Percentiles rank a stretch among this genome's conserved stretches.
These are phyloP conservation scores for Orchesella cincta DNA, from an alignment of 1,140 invertebrate genomes.

Conservation along the genomic window DNA sequence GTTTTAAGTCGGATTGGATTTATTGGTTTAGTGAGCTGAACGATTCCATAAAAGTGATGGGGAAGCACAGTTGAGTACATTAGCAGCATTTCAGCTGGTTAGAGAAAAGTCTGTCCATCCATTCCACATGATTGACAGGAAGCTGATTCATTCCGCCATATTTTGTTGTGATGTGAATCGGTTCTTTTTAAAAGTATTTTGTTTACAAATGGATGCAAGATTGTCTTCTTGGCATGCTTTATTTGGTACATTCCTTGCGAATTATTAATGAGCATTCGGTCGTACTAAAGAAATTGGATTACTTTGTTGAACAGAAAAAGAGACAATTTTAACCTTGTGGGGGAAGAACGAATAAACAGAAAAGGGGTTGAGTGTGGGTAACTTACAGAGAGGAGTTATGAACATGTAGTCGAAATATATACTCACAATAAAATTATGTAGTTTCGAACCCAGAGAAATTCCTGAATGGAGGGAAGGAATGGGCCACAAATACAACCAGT, in stretches of 20 bases:
- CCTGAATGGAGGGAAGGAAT: background rate
- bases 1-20: conserved; percentile 31
- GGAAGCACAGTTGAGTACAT: background rate
- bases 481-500: background rate
- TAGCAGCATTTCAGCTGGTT: background rate
- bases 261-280: conserved; percentile 13
- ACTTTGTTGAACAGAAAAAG: conserved; percentile 5
- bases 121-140: background rate
- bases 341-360: background rate
- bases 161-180: background rate
- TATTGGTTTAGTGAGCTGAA: conserved; percentile 33
- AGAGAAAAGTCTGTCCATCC: background rate
- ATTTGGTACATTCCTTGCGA: background rate
- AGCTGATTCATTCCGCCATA: background rate
- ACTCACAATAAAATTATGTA: conserved; percentile 10
- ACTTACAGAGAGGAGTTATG: too few relatives aligned
- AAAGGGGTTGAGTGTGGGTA: background rate
- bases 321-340: background rate
- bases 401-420: background rate
- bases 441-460: too few relatives aligned
- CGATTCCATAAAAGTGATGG: conserved; percentile 27
- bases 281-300: background rate
- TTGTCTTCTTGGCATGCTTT: background rate
- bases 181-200: background rate
- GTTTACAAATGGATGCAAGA: background rate